phyloP scores from a whole-genome alignment of 1,140 invertebrate species.

The Apis florea region DNA sequence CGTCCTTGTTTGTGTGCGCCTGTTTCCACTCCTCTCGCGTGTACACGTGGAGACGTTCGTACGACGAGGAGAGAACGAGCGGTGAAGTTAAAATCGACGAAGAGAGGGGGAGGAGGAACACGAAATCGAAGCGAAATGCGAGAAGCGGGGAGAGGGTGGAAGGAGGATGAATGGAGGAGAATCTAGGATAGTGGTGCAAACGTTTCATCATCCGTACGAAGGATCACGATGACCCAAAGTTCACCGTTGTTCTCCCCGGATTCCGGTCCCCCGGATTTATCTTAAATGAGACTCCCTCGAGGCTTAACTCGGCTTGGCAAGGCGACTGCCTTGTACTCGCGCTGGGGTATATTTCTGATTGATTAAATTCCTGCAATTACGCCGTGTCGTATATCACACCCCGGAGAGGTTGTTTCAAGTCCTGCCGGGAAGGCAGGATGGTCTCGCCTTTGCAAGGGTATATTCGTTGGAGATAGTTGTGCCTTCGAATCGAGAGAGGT shows the following conservation, averaged over 20 bases:
- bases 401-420: conserved; percentile 46
- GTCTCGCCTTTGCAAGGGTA: conserved; percentile 18
- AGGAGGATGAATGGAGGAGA: conserved; percentile 19
- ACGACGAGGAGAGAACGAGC: conserved; percentile 46
- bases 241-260: conserved; percentile 41
- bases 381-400: conserved; percentile 73
- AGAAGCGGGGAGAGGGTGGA: neutral
- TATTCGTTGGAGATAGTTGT: no score
- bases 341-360: conserved; percentile 75
- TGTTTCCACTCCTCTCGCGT: neutral
- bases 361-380: conserved; percentile 79
- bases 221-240: conserved; percentile 53
- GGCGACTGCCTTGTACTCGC: conserved; percentile 60
- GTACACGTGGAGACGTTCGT: conserved; percentile 17
- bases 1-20: conserved; percentile 24
- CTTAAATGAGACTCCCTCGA: conserved; percentile 75
- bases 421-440: neutral
- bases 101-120: conserved; percentile 1
- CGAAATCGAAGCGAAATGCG: neutral
- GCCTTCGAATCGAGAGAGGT: no score
- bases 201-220: conserved; percentile 69
- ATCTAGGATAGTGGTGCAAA: conserved; percentile 69
- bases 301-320: conserved; percentile 73
- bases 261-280: conserved; percentile 65
- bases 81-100: neutral